A percentile compares a stretch with the other conserved stretches of the same genome.
Conservation (phyloP, 2,888 invertebrate genomes). For the Rugalucina vietnamica region DNA sequence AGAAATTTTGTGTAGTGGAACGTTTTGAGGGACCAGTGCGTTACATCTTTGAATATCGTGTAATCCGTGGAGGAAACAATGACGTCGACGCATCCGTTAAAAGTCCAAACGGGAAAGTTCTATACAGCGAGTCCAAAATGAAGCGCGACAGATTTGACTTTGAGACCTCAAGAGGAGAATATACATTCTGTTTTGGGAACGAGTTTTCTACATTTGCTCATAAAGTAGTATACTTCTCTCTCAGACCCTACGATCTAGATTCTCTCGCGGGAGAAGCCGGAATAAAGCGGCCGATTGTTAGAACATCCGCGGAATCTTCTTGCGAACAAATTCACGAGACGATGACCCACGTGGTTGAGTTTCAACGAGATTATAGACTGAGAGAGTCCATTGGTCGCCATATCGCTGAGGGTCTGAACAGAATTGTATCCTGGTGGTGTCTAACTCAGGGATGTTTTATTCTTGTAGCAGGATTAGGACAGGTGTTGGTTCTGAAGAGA, state of each 20-base stretch:
- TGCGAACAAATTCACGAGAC: conserved; percentile 74
- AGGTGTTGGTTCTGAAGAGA: conserved; percentile 78
- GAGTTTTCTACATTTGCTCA: conserved; percentile 80
- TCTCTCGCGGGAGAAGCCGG: conserved; percentile 76
- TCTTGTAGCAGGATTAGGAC: conserved; percentile 79
- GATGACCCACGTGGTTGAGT: conserved; percentile 69
- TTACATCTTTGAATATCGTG: conserved; percentile 77
- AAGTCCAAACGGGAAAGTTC: conserved; percentile 78
- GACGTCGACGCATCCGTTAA: conserved; percentile 79
- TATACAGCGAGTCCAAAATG: conserved; percentile 74
- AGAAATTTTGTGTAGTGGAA: conserved; percentile 78
- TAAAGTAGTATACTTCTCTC: conserved; percentile 78
- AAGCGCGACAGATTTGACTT: conserved; percentile 71
- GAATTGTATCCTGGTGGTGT: conserved; percentile 78
- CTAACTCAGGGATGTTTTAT: conserved; percentile 75
- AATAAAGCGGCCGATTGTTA: conserved; percentile 63
- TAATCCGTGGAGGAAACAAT: conserved; percentile 79
- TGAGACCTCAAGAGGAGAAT: conserved; percentile 79
- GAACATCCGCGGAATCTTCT: conserved; percentile 66
- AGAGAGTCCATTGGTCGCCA: conserved; percentile 79
- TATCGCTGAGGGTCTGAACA: conserved; percentile 76
- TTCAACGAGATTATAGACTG: conserved; percentile 76
- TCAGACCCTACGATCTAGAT: conserved; percentile 72
- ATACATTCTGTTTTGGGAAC: conserved; percentile 79
- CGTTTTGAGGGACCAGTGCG: conserved; percentile 70